Evolutionary conservation across 2,888 invertebrate species (phyloP).

Genomic region (Venusia cambrica): DNA sequence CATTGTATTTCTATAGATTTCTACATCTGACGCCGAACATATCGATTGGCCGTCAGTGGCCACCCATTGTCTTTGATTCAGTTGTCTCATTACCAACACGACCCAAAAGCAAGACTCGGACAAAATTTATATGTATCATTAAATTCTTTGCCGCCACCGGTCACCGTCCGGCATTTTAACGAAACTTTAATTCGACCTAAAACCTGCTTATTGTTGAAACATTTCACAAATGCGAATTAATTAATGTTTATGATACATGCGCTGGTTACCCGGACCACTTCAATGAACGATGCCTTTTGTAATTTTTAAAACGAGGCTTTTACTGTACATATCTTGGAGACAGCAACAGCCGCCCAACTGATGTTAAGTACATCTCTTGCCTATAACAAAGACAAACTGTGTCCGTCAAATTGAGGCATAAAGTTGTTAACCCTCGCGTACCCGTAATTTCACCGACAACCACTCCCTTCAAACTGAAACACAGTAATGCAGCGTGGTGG

Average conservation of each 20-base stretch:
- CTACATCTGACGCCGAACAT: constrained; percentile 49
- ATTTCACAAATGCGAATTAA: constrained; percentile 15
- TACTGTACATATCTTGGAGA: too few relatives aligned
- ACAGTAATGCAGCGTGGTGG: too few relatives aligned
- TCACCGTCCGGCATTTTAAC: constrained; percentile 58
- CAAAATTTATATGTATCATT: constrained; percentile 65
- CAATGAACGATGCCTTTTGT: too few relatives aligned
- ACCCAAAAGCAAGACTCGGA: constrained; percentile 49
- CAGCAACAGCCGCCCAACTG: too few relatives aligned
- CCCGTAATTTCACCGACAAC: too few relatives aligned
- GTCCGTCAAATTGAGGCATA: too few relatives aligned
- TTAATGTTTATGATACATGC: constrained; percentile 1
- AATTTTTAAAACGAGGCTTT: too few relatives aligned
- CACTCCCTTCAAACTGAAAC: too few relatives aligned
- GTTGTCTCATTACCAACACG: constrained; percentile 59
- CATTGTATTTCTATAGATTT: too few relatives aligned
- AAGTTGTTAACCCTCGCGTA: too few relatives aligned
- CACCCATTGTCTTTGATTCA: constrained; percentile 67
- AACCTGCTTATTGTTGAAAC: constrained; percentile 45
- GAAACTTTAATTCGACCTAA: constrained; percentile 63
- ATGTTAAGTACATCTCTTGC: too few relatives aligned
- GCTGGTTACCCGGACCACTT: not conserved
- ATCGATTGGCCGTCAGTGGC: constrained; percentile 54
- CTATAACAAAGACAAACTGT: too few relatives aligned
- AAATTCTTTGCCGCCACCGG: constrained; percentile 50